phyloP scores from a whole-genome alignment of 1,140 invertebrate genomes.

The Drosophila saltans region DNA sequence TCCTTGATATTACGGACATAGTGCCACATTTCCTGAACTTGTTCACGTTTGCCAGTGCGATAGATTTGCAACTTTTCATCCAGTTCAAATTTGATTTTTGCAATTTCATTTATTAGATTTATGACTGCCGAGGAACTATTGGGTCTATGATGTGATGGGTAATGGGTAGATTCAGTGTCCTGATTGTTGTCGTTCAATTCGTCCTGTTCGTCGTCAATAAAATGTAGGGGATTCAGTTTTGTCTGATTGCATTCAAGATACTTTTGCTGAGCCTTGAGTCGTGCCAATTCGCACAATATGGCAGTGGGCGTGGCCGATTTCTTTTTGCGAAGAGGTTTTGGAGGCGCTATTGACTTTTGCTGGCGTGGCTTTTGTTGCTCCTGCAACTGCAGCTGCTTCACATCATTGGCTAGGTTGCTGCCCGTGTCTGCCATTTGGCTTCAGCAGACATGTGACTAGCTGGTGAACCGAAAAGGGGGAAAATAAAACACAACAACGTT shows the following conservation, averaged over 20 bases:
- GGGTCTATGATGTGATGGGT: slow-evolving; percentile 20
- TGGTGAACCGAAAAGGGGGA: neutral
- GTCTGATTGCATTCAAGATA: slow-evolving; percentile 81
- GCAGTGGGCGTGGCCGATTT: slow-evolving; percentile 61
- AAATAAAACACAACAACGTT: slow-evolving; percentile 28
- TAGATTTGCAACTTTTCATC: slow-evolving; percentile 48
- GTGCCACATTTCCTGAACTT: slow-evolving; percentile 70
- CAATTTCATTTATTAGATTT: slow-evolving; percentile 63
- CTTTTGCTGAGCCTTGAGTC: slow-evolving; percentile 78
- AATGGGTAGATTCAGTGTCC: neutral
- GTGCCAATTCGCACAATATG: slow-evolving; percentile 73
- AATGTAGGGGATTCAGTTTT: slow-evolving; percentile 66
- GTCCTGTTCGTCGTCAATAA: slow-evolving; percentile 27
- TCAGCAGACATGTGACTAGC: slow-evolving; percentile 53
- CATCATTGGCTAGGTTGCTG: slow-evolving; percentile 19
- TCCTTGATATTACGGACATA: slow-evolving; percentile 59
- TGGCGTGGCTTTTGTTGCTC: slow-evolving; percentile 2
- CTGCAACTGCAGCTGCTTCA: neutral
- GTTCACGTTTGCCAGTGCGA: slow-evolving; percentile 40
- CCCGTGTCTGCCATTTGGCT: slow-evolving; percentile 30
- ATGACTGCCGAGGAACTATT: slow-evolving; percentile 44
- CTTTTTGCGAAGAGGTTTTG: slow-evolving; percentile 47
- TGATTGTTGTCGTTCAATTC: neutral
- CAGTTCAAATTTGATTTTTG: slow-evolving; percentile 51
- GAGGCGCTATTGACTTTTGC: slow-evolving; percentile 33